Evolutionary conservation across 2,888 invertebrate genomes (phyloP), one percentile per base, ranked within the genome.

Genomic region (Eupsilia transversa): DNA sequence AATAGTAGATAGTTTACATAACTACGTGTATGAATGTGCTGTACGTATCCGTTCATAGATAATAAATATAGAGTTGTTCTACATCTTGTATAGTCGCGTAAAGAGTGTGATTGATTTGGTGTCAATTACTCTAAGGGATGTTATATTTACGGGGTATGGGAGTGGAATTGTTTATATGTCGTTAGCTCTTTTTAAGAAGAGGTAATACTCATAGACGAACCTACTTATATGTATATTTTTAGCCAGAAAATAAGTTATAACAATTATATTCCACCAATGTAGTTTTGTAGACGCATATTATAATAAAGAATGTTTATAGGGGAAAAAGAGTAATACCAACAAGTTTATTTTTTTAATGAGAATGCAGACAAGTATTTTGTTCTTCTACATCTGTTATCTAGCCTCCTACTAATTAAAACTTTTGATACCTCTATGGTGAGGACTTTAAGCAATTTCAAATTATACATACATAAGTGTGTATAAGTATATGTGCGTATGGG

Each of bases 1-100:
- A 67, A 84, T 89, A 87, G 79, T 70, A 73, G 56, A 73, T 81
- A 84, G 84, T 76, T 77, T 66, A 71, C 68, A 65, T 64, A 23
- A 79, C 63, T 56, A 35, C 0, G 10, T 56, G 77, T 73, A 61
- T 82, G 73, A 72, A 70, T 82, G 74, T 72, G 65, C 79, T 80
- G 80, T 79, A 79, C 64, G 54, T 83, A 84, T 89, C 87, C 88
- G 88, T 89, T 89, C 87, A 85, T 88, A 88, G 77, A 73, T 41
- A 86, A 61, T 75, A 73, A 86, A 61, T 75, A 73, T 77, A 77
- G 66, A 76, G 59, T 61, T 68, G 70, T 75, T 79, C 49, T 71
- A 66, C 73, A 75, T 77, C 63, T 73, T 74, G 60, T 77, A 63
- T 70, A 84, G 49, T 27, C 17, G 35, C 46, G 57, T 52, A 61